Percentiles rank a stretch among this genome's conserved stretches.
phyloP scores from a whole-genome alignment of 23 tunicate genomes.

The Clavelina lepadiformis region DNA sequence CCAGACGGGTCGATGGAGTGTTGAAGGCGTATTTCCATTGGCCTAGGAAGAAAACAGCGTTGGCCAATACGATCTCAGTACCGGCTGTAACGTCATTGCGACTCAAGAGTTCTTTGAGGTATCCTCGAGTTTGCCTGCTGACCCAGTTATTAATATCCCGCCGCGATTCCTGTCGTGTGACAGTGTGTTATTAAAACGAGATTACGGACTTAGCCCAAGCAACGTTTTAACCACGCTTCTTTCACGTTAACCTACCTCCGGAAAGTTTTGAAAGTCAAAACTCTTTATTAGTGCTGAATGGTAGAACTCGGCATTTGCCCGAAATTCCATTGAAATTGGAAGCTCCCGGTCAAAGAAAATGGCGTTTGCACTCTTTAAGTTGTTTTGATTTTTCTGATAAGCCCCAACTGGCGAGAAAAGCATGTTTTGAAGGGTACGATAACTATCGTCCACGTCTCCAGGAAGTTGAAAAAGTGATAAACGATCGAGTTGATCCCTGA shows the following conservation, averaged over 20 bases:
- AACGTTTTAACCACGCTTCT: neutral
- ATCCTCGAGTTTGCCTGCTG: conserved; percentile 11
- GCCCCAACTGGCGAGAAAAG: too few relatives aligned
- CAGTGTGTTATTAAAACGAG: neutral
- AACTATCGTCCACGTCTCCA: neutral
- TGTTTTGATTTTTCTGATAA: too few relatives aligned
- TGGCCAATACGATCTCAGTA: conserved; percentile 18
- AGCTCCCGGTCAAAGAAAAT: too few relatives aligned
- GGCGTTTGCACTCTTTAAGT: conserved; percentile 1
- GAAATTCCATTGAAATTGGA: too few relatives aligned
- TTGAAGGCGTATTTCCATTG: conserved; percentile 11
- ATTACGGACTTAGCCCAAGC: neutral
- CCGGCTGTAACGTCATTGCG: conserved; percentile 3
- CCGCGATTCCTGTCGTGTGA: conserved; percentile 7
- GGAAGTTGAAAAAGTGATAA: conserved; percentile 5
- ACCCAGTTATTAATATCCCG: conserved; percentile 12
- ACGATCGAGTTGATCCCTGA: conserved; percentile 11
- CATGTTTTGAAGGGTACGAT: neutral
- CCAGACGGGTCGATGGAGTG: too few relatives aligned
- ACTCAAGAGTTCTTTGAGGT: conserved; percentile 6
- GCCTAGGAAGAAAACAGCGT: conserved; percentile 21
- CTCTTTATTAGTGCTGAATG: too few relatives aligned
- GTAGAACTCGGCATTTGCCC: too few relatives aligned
- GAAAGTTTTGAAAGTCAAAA: neutral
- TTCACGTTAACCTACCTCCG: neutral